Evolutionary conservation across 1,140 invertebrate genomes (phyloP).

Genomic region (Drosophila tropicalis): DNA sequence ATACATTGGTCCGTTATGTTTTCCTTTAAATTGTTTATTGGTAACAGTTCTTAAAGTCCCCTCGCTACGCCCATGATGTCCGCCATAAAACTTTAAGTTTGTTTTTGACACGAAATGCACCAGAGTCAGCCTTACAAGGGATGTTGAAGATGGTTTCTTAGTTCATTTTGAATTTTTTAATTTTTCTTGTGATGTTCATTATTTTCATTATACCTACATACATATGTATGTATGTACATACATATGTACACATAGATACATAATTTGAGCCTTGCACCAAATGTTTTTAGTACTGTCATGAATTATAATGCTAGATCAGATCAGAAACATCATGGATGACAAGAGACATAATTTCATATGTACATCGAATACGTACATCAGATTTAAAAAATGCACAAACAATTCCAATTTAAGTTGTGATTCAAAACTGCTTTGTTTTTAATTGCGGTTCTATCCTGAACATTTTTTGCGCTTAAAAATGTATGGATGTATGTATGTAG

Average conservation of each 20-base stretch:
- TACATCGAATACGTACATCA: no score
- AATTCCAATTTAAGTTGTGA: no score
- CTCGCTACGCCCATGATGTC: not conserved
- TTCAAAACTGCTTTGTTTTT: no score
- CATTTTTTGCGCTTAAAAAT: not conserved
- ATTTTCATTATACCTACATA: not conserved
- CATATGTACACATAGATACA: not conserved
- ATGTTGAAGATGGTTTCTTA: not conserved
- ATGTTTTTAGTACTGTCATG: no score
- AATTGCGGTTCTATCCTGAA: not conserved
- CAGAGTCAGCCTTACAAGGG: slow-evolving; percentile 9
- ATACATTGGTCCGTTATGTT: not conserved
- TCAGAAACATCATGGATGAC: no score
- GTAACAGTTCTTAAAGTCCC: not conserved
- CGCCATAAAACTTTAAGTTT: not conserved
- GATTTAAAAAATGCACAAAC: no score
- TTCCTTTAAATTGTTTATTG: not conserved
- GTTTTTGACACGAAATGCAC: slow-evolving; percentile 1
- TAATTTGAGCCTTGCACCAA: no score
- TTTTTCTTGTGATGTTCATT: not conserved
- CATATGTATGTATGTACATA: not conserved
- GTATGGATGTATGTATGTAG: slow-evolving; percentile 5
- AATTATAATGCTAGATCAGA: no score
- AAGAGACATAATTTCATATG: no score
- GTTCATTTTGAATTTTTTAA: not conserved